phyloP scores from a whole-genome alignment of 2,113 vertebrate genomes.

The Narcine bancroftii region DNA sequence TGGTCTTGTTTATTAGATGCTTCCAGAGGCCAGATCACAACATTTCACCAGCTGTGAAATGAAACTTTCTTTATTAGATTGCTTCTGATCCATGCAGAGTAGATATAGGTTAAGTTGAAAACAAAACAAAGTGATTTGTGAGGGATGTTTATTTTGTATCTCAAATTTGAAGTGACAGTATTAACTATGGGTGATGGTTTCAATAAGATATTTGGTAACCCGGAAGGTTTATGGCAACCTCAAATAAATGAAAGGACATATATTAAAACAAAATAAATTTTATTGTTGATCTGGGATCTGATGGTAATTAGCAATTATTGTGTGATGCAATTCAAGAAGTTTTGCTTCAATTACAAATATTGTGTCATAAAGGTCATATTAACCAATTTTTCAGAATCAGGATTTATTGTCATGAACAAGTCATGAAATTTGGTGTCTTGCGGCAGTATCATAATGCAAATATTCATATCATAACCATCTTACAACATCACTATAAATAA shows the following conservation, averaged over 20 bases:
- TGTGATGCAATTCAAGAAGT: neutral
- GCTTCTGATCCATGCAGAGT: neutral
- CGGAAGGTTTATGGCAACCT: neutral
- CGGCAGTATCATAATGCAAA: too few relatives aligned
- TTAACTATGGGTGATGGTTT: neutral
- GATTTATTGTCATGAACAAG: too few relatives aligned
- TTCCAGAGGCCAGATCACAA: neutral
- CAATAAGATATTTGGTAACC: neutral
- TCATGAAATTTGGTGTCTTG: too few relatives aligned
- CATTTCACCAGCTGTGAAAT: neutral
- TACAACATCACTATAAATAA: too few relatives aligned
- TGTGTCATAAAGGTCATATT: neutral
- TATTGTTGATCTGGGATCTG: neutral
- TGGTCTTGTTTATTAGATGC: neutral
- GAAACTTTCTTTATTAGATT: neutral
- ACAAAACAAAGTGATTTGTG: neutral
- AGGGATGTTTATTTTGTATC: neutral
- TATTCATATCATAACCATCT: too few relatives aligned
- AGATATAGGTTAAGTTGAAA: neutral
- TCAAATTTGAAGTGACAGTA: neutral
- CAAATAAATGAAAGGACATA: neutral
- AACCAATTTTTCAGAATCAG: too few relatives aligned
- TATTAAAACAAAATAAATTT: neutral
- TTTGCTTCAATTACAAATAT: neutral
- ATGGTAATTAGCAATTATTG: neutral